Evolutionary conservation across 2,888 invertebrate genomes (phyloP).

Genomic region (Pimpla rufipes): DNA sequence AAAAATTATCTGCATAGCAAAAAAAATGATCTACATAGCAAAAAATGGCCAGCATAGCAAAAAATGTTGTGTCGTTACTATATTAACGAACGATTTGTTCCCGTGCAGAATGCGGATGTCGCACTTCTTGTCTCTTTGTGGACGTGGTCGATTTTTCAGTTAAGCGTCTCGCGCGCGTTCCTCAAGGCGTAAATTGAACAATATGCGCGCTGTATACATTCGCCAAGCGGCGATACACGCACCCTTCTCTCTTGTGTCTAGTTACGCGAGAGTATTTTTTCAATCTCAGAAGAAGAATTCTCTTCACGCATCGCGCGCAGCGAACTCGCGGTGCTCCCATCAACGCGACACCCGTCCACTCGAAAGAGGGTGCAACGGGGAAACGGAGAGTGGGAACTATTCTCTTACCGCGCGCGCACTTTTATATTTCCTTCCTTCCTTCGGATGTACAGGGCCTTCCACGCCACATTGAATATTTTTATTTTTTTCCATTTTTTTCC

Average conservation of each 20-base stretch:
- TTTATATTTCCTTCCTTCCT: background rate
- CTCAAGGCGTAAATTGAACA: background rate
- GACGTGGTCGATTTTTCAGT: background rate
- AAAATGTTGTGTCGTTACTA: too few relatives aligned
- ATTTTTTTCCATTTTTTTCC: too few relatives aligned
- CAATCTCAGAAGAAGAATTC: slow-evolving; percentile 42
- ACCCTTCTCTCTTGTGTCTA: slow-evolving; percentile 6
- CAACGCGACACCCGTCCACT: slow-evolving; percentile 21
- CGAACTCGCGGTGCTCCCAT: slow-evolving; percentile 14
- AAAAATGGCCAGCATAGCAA: too few relatives aligned
- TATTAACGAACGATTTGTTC: too few relatives aligned
- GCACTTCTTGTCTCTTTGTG: too few relatives aligned
- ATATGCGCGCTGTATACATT: slow-evolving; percentile 1
- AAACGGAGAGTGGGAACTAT: slow-evolving; percentile 4
- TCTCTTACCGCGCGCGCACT: slow-evolving; percentile 2
- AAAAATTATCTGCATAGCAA: too few relatives aligned
- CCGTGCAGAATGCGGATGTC: too few relatives aligned
- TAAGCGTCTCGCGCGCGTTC: background rate
- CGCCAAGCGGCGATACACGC: background rate
- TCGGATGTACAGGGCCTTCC: slow-evolving; percentile 8
- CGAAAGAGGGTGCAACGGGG: slow-evolving; percentile 28
- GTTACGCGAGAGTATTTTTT: slow-evolving; percentile 46
- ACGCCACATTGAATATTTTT: too few relatives aligned
- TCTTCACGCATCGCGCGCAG: slow-evolving; percentile 19
- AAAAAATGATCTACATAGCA: too few relatives aligned